phyloP scores from a whole-genome alignment of 2,888 invertebrate genomes.

The Mythimna vitellina region DNA sequence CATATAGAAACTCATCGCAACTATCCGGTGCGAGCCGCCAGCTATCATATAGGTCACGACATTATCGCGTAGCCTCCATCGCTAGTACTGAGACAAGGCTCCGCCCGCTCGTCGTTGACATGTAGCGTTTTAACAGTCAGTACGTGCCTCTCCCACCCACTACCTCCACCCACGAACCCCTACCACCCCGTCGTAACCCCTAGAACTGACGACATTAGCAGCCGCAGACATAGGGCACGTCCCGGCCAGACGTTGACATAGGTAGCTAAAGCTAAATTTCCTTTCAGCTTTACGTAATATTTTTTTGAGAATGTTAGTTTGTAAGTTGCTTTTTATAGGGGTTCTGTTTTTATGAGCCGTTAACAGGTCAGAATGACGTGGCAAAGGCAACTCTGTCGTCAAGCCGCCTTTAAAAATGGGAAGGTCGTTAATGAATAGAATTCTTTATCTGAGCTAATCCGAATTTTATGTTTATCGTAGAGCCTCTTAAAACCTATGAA shows the following conservation, averaged over 20 bases:
- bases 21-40: constrained; percentile 67
- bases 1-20: constrained; percentile 57
- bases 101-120: constrained; percentile 85
- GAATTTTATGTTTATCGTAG: neutral
- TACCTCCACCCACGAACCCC: constrained; percentile 49
- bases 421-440: constrained; percentile 19
- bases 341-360: constrained; percentile 43
- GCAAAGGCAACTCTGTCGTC: constrained; percentile 10
- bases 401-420: constrained; percentile 17
- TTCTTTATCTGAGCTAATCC: neutral
- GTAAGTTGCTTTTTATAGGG: constrained; percentile 46
- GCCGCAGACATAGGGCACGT: constrained; percentile 89
- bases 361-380: constrained; percentile 33
- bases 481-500: neutral
- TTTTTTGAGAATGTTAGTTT: constrained; percentile 54
- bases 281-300: constrained; percentile 59
- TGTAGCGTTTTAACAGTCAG: constrained; percentile 89
- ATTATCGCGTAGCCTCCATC: constrained; percentile 85
- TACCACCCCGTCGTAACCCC: constrained; percentile 68
- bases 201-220: constrained; percentile 89
- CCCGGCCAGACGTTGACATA: constrained; percentile 84
- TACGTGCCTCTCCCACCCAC: constrained; percentile 80
- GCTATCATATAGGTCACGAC: constrained; percentile 84
- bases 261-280: constrained; percentile 75
- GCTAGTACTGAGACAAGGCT: constrained; percentile 79